These are phyloP conservation scores for Sinocyclocheilus grahami DNA, from an alignment of 2,113 vertebrate genomes.

Conservation along the genomic window DNA sequence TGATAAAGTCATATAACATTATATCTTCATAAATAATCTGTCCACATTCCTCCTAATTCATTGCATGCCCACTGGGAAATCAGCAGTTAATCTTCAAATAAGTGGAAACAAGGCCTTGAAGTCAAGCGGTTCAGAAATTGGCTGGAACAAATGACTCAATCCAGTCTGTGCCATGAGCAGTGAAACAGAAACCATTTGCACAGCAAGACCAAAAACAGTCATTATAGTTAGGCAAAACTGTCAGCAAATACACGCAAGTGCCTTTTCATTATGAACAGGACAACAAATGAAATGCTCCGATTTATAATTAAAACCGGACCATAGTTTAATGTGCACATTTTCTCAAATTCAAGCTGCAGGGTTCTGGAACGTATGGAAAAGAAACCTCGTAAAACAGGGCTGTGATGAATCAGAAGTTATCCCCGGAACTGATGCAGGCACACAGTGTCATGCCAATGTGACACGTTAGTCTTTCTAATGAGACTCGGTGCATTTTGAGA, in stretches of 20 bases:
- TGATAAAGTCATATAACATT: neutral
- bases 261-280: constrained; percentile 7
- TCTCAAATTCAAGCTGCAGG: neutral
- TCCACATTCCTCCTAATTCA: neutral
- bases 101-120: constrained; percentile 35
- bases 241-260: constrained; percentile 10
- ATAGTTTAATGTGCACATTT: neutral
- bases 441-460: neutral
- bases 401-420: neutral
- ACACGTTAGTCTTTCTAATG: neutral
- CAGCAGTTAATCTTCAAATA: constrained; percentile 8
- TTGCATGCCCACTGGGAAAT: neutral
- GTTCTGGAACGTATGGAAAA: neutral
- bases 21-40: neutral
- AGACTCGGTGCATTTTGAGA: neutral
- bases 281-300: neutral
- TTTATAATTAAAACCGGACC: neutral
- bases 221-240: neutral
- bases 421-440: neutral
- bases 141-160: constrained; percentile 40
- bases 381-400: neutral
- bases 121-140: constrained; percentile 22
- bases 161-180: constrained; percentile 23
- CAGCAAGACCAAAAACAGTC: neutral
- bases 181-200: constrained; percentile 20